phyloP scores from a whole-genome alignment of 2,888 invertebrate genomes.

The Lagria hirta region DNA sequence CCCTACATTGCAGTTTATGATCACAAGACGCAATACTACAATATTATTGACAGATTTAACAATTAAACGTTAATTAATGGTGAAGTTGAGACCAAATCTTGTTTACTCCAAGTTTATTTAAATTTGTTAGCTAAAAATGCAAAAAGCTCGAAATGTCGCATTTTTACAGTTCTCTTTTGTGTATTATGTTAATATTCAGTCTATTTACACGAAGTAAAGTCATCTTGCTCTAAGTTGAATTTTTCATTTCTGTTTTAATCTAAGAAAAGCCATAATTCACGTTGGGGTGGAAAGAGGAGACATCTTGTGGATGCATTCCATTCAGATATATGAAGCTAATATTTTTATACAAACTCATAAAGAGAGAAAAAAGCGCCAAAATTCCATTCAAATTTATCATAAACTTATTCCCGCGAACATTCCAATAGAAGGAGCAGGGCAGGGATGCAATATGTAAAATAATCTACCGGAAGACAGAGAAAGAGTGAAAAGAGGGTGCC shows the following conservation, averaged over 20 bases:
- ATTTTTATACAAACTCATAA: constrained; percentile 23
- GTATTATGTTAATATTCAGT: too few relatives aligned
- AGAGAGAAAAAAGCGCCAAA: constrained; percentile 17
- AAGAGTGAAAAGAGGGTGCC: constrained; percentile 7
- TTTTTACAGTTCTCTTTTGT: too few relatives aligned
- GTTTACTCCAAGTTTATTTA: too few relatives aligned
- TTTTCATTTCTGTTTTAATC: constrained; percentile 19
- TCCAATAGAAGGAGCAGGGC: constrained; percentile 13
- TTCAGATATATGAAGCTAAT: constrained; percentile 21
- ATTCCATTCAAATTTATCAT: constrained; percentile 21
- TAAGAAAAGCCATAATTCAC: constrained; percentile 13
- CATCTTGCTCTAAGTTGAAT: too few relatives aligned
- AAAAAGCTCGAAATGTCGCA: too few relatives aligned
- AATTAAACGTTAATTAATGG: too few relatives aligned
- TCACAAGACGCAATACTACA: too few relatives aligned
- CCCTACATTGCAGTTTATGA: too few relatives aligned
- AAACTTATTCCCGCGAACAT: constrained; percentile 21
- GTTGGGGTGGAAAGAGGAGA: constrained; percentile 10
- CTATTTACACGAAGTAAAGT: too few relatives aligned
- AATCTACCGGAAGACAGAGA: constrained; percentile 20
- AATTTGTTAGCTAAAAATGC: too few relatives aligned
- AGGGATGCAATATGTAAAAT: constrained; percentile 23
- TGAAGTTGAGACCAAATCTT: too few relatives aligned
- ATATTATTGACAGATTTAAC: too few relatives aligned
- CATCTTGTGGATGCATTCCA: constrained; percentile 15